Base-by-base conservation (phyloP, 2,113 vertebrate species). In the Corythoichthys intestinalis region DNA sequence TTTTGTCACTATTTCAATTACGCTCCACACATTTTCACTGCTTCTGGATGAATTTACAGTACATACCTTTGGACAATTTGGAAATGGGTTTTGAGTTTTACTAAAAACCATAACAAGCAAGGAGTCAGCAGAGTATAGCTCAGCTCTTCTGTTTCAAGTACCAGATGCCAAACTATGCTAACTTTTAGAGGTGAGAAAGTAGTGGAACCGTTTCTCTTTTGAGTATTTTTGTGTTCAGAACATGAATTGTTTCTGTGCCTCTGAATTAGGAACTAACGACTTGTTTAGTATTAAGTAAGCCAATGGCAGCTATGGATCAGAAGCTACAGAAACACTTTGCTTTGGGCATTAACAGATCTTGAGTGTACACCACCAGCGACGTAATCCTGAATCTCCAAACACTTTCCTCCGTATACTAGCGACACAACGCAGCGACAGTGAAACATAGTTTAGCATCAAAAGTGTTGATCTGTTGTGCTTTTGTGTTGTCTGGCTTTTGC, bases 251-350 rank as follows among this genome's bases (percentile, higher is more conserved):
- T 13, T 46, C 11, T 35, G 41, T 63, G 61, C 44, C 61, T 63
- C 11, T 47, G 44, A 63, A 34, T 63, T 47, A 47, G n/a, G 0
- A 37, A 37, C 53, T 5, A 34, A 11, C 39, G 17, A 4, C n/a
- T 37, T 59, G 57, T 61, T 44, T 14, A 44, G 15, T 54, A 17
- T 59, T 37, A 8, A 69, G 47, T 2, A 65, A 65, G 72, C 81
- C 83, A 64, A 73, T 82, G 85, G 84, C 82, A 86, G 87, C 82
- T 83, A 80, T 81, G 82, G 82, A 76, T 2, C 2, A 14, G 28
- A 70, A 68, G 49, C 57, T 77, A 78, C 66, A 67, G 17, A 47
- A 81, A 47, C 66, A 4, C 34, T 35, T 62, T 10, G 37, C 74
- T 28, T 47, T 47, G 44, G 44, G 12, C 44, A 47, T 61, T 39